phyloP scores from a whole-genome alignment of 2,888 invertebrate species.

The Nephrocerus scutellatus region DNA sequence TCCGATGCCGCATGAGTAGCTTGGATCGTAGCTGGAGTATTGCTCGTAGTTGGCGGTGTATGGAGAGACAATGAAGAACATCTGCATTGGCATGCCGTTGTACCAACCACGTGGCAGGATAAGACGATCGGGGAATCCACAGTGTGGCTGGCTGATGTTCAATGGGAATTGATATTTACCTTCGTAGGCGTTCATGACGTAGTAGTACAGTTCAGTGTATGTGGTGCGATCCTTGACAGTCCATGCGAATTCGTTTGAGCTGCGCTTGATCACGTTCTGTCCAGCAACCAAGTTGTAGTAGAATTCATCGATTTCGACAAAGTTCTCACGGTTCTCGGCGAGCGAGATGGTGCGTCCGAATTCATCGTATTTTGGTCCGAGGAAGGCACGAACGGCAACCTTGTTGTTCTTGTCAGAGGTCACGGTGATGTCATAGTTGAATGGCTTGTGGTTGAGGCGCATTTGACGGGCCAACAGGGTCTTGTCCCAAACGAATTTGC shows the following conservation, averaged over 20 bases:
- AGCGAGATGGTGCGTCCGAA: constrained; percentile 49
- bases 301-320: constrained; percentile 61
- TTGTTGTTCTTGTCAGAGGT: constrained; percentile 53
- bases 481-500: constrained; percentile 40
- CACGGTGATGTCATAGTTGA: constrained; percentile 54
- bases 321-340: constrained; percentile 55
- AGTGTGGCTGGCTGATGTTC: constrained; percentile 49
- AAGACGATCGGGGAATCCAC: constrained; percentile 58
- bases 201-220: constrained; percentile 47
- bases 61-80: constrained; percentile 56
- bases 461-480: constrained; percentile 53
- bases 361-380: constrained; percentile 62
- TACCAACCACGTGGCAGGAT: constrained; percentile 57
- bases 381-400: constrained; percentile 57
- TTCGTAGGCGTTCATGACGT: constrained; percentile 48
- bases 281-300: constrained; percentile 53
- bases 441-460: constrained; percentile 62
- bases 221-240: constrained; percentile 54
- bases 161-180: constrained; percentile 47
- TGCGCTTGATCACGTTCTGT: constrained; percentile 40
- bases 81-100: constrained; percentile 57
- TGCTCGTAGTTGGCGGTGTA: constrained; percentile 36
- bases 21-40: constrained; percentile 48
- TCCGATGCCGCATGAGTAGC: constrained; percentile 49
- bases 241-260: constrained; percentile 38